Evolutionary conservation across 92 coral and sea anemone genomes (phyloP), one percentile per base, ranked within the genome.

Genomic region (Heteractis magnifica): DNA sequence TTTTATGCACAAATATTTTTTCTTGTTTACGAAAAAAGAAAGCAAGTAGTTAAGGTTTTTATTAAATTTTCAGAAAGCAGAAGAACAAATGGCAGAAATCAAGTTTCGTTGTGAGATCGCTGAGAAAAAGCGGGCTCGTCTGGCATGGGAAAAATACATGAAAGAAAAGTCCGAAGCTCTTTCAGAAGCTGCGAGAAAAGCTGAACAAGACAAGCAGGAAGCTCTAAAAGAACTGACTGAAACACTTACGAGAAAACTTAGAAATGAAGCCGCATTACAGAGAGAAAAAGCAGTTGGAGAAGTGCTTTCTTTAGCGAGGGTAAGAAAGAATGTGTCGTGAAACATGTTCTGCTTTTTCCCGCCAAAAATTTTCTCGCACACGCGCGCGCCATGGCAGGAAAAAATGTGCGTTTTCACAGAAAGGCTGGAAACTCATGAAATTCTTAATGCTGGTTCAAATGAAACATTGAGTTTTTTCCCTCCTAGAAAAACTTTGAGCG

Each of bases 71-170:
- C 75, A 96, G 99, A 91, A 88, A 81, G 91, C 98, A 52, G 98
- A 92, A 72, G 90, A 90, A 58, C 87, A 94, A 79, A 94, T 94
- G 91, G 99, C 94, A 56, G 95, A 90, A 75, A 94, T 96, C 49
- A 86, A 82, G 84, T 96, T 94, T 75, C 95, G 99, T 12, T 96
- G 98, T 81, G 95, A 96, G 41, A 92, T 96, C 18, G 99, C 99
- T 8, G 99, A 94, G 87, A 96, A 94, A 64, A 96, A 96, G 88
- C 88, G 99, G 53, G 87, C 92, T 48, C 90, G 99, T 64, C 83
- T 89, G 9, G 94, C 94, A 21, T 89, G 81, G 82, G 94, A 92
- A 71, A 85, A 85, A 75, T 91, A 78, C 82, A 90, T 94, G 89
- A 80, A 77, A 60, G 98, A 94, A 81, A 90, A 90, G 81, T 65